Conservation (phyloP, 2,113 vertebrate species). For the Centropristis striata region DNA sequence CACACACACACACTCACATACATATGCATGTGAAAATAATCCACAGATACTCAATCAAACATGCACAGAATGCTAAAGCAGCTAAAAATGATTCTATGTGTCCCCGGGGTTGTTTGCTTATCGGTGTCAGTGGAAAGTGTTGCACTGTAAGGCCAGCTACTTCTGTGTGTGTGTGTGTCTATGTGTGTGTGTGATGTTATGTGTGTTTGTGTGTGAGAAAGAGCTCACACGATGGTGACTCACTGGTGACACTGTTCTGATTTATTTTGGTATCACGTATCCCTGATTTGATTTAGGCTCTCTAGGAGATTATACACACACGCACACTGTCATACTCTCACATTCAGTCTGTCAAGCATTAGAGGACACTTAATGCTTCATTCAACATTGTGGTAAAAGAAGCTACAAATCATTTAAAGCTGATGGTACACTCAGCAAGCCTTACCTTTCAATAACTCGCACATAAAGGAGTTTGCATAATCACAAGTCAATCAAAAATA, state of each 20-base stretch:
- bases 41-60: conserved; percentile 5
- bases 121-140: conserved; percentile 77
- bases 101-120: conserved; percentile 59
- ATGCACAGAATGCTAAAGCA: conserved; percentile 25
- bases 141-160: conserved; percentile 68
- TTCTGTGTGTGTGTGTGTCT: conserved; percentile 18
- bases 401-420: no score
- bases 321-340: conserved; percentile 16
- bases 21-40: not conserved
- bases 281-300: conserved; percentile 44
- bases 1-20: not conserved
- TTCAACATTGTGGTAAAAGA: no score
- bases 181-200: conserved; percentile 33
- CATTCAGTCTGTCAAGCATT: not conserved
- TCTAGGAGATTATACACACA: conserved; percentile 8
- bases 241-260: conserved; percentile 29
- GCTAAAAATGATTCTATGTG: conserved; percentile 20
- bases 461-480: not conserved
- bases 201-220: conserved; percentile 21
- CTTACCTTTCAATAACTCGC: no score
- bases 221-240: conserved; percentile 57
- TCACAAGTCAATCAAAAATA: not conserved
- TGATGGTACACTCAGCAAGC: not conserved
- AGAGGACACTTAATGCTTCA: no score
- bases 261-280: conserved; percentile 52